Base-by-base conservation (phyloP, 2,113 vertebrate genomes). In the Passer montanus region DNA sequence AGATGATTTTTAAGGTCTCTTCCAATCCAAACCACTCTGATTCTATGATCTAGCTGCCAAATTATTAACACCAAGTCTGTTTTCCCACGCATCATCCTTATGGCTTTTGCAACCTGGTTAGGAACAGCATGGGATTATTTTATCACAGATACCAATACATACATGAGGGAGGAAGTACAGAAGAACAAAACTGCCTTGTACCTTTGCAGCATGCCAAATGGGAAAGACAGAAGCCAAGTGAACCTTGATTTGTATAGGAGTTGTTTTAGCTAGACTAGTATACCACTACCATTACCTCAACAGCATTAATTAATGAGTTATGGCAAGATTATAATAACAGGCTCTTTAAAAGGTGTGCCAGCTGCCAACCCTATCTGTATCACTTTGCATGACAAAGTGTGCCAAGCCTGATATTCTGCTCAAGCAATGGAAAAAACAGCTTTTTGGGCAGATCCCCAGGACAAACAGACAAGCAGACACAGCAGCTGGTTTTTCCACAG, bases 401-500 rank as follows among this genome's bases (percentile, higher is more conserved):
- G 77, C 75, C 92, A 80, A 88, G 70, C 41, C 74, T 44, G 41
- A 83, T 22, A 41, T 46, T 72, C 21, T 49, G 46, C 53, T 62
- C 3, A 6, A 62, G 49, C 28, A 74, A 50, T 84, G 72, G 49
- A 33, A 96, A 81, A 87, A 63, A 1, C 31, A 47, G 47, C 41
- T 56, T 91, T 95, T 66, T 0, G 2, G 87, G 85, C 93, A 91
- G 90, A 59, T 69, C 74, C 60, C 69, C 77, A 84, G 70, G 74
- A 78, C 43, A 70, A 84, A 39, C 64, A 78, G 37, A 30, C 24
- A 62, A 35, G 56, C 73, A 95, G 84, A 77, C 72, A 75, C 12
- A 73, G 85, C 62, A 83, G 75, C 53, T 68, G 75, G 3, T 85
- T 95, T 91, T 94, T 93, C 82, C 87, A 84, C 52, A 67, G 56